Conservation (phyloP, 2,888 invertebrate genomes). For the Eupithecia insigniata region DNA sequence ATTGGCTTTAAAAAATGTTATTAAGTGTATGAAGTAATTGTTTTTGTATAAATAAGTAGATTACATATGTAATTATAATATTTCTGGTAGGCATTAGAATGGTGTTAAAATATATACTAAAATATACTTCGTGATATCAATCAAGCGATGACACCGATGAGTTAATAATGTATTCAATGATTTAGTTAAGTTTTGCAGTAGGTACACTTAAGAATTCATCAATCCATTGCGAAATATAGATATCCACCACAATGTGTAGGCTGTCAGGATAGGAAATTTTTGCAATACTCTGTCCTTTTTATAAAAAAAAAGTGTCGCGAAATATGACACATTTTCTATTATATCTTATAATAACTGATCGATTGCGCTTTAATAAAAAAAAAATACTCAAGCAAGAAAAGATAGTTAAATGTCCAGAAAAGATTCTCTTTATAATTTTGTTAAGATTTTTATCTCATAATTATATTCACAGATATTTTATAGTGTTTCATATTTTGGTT, state of each 20-base stretch:
- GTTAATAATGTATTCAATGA: background rate
- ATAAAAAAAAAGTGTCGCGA: background rate
- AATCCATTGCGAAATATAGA: slow-evolving; percentile 32
- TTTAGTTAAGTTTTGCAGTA: background rate
- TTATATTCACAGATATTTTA: background rate
- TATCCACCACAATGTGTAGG: slow-evolving; percentile 32
- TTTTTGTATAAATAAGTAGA: background rate
- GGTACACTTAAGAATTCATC: slow-evolving; percentile 17
- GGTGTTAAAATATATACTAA: background rate
- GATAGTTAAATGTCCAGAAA: no score
- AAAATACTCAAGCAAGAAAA: background rate
- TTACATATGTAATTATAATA: background rate
- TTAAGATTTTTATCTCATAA: background rate
- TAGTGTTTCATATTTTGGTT: background rate
- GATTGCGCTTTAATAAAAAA: background rate
- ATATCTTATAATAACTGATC: background rate
- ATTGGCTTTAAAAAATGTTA: background rate
- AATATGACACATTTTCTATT: background rate
- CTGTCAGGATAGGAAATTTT: slow-evolving; percentile 41
- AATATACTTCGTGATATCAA: background rate
- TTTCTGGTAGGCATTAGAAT: background rate
- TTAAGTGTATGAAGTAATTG: background rate
- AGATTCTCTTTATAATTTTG: no score
- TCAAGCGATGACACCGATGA: background rate
- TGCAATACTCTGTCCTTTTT: slow-evolving; percentile 22